These are phyloP conservation scores for Neodiprion pinetum DNA, from an alignment of 1,140 invertebrate genomes.

Conservation along the genomic window DNA sequence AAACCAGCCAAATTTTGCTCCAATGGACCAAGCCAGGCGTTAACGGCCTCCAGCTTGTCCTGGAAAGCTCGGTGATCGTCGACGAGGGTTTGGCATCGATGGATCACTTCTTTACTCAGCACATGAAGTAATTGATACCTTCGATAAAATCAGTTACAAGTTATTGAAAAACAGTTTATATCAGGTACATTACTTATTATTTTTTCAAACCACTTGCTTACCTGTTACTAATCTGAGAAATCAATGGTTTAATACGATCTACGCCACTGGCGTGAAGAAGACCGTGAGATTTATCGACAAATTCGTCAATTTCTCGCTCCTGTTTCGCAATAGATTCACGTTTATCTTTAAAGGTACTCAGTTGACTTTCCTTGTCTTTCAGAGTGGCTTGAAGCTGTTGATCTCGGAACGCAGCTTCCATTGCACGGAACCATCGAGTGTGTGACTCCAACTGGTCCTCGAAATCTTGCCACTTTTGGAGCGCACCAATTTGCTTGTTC, in stretches of 20 bases:
- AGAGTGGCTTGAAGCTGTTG: constrained; percentile 83
- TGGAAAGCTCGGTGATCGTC: constrained; percentile 85
- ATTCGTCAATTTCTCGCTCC: constrained; percentile 85
- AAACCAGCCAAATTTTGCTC: constrained; percentile 75
- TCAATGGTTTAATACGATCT: constrained; percentile 85
- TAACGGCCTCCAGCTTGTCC: constrained; percentile 78
- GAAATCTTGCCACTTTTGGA: constrained; percentile 88
- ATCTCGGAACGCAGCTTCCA: constrained; percentile 84
- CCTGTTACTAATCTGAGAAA: constrained; percentile 88
- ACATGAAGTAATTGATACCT: constrained; percentile 84
- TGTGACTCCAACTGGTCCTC: constrained; percentile 81
- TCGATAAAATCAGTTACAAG: constrained; percentile 24
- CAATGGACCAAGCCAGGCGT: constrained; percentile 77
- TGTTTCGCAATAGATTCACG: constrained; percentile 77
- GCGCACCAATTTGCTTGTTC: constrained; percentile 73
- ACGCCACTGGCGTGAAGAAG: constrained; percentile 84
- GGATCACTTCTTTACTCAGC: constrained; percentile 87
- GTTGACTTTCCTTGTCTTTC: constrained; percentile 79
- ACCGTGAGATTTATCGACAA: constrained; percentile 89
- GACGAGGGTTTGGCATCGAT: constrained; percentile 84
- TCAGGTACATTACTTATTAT: neutral
- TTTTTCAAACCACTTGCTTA: constrained; percentile 28
- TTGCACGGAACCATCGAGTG: constrained; percentile 83
- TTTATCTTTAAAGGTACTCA: constrained; percentile 76
- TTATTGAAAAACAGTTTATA: neutral